A percentile compares a stretch with the other conserved stretches of the same genome.
phyloP scores from a whole-genome alignment of 23 tunicate genomes.

The Halocynthia roretzi region DNA sequence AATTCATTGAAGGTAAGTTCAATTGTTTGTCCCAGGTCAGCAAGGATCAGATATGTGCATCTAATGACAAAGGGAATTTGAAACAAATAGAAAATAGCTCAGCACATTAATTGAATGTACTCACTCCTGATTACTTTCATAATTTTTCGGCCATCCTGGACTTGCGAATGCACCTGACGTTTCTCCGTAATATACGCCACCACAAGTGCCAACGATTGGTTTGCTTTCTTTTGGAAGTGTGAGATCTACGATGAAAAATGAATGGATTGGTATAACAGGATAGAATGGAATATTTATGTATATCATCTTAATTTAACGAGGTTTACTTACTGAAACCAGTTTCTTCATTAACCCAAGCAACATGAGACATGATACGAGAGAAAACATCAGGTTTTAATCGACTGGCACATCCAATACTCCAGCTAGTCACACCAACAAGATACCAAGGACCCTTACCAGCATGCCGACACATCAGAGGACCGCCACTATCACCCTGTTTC shows the following conservation, averaged over 20 bases:
- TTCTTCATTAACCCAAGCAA: conserved; percentile 52
- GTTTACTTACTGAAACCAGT: conserved; percentile 46
- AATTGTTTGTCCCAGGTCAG: conserved; percentile 51
- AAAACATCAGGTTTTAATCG: conserved; percentile 68
- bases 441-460: conserved; percentile 40
- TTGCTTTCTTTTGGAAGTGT: conserved; percentile 42
- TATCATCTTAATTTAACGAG: neutral
- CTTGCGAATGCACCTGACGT: conserved; percentile 47
- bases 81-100: neutral
- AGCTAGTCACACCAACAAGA: conserved; percentile 74
- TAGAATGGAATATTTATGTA: no score
- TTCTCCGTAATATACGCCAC: conserved; percentile 38
- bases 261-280: neutral
- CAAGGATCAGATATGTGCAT: conserved; percentile 64
- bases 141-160: conserved; percentile 87
- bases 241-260: conserved; percentile 31
- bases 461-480: conserved; percentile 73
- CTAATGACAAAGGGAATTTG: conserved; percentile 23
- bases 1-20: conserved; percentile 40
- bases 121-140: conserved; percentile 23
- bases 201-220: conserved; percentile 56
- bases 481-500: conserved; percentile 91
- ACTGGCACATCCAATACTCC: conserved; percentile 91
- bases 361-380: conserved; percentile 46
- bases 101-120: neutral